Evolutionary conservation across 2,888 invertebrate species (phyloP).

Genomic region (Rotaria macrura): DNA sequence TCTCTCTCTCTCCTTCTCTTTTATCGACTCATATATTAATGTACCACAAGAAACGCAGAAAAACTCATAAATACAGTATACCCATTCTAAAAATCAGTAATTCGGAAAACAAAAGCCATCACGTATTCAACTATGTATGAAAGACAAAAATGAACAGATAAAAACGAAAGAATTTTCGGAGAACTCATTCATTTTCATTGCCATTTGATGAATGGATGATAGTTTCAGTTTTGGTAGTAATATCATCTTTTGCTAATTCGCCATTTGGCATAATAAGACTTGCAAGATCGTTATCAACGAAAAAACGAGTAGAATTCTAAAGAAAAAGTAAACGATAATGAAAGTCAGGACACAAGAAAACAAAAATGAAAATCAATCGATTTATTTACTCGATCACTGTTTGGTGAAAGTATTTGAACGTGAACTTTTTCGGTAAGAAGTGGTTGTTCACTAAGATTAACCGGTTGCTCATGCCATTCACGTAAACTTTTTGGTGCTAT

Average conservation of each 20-base stretch:
- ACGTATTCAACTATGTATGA: not conserved
- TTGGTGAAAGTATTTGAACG: conserved; percentile 10
- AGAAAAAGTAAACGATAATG: too few relatives aligned
- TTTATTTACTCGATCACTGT: conserved; percentile 8
- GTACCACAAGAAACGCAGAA: not conserved
- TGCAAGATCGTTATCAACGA: not conserved
- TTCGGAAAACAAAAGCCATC: not conserved
- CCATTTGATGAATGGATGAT: not conserved
- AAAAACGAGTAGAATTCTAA: not conserved
- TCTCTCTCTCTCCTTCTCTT: too few relatives aligned
- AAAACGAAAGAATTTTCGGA: not conserved
- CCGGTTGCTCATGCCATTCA: not conserved
- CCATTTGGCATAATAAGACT: not conserved
- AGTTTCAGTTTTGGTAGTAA: not conserved
- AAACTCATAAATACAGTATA: not conserved
- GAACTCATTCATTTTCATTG: not conserved
- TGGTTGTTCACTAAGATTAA: not conserved
- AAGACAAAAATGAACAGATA: not conserved
- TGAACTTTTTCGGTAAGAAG: not conserved
- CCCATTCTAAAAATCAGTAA: not conserved
- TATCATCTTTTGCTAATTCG: not conserved
- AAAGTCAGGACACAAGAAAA: not conserved
- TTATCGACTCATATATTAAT: not conserved
- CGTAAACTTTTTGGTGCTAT: not conserved
- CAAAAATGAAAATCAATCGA: not conserved